Percentiles rank a stretch among this genome's conserved stretches.
Conservation (phyloP, 2,888 invertebrate species). For the Melipona beecheii region DNA sequence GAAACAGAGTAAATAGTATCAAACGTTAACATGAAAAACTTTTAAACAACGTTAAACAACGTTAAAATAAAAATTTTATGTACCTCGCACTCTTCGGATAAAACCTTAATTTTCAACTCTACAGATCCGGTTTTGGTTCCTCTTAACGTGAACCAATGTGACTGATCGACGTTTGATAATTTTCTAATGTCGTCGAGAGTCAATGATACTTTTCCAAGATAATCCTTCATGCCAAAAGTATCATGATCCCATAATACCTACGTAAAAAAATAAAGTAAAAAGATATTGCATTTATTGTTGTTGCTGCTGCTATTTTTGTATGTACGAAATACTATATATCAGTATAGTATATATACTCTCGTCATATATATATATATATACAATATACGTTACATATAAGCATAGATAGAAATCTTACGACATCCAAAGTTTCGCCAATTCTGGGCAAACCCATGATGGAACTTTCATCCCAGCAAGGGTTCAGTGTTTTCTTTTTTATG, state of each 20-base stretch:
- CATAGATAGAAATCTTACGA: constrained; percentile 78
- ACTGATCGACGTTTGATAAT: constrained; percentile 83
- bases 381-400: too few species aligned
- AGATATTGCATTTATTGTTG: background rate
- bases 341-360: too few species aligned
- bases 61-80: background rate
- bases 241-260: constrained; percentile 86
- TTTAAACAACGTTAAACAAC: too few species aligned
- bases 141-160: constrained; percentile 84
- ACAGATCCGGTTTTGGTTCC: constrained; percentile 84
- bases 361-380: too few species aligned
- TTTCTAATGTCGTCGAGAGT: constrained; percentile 84
- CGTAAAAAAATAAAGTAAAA: background rate
- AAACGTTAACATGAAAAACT: background rate
- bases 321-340: too few species aligned
- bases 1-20: background rate
- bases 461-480: constrained; percentile 86
- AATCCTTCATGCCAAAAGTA: constrained; percentile 85
- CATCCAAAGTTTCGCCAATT: constrained; percentile 83
- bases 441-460: constrained; percentile 85
- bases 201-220: constrained; percentile 85
- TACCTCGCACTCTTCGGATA: constrained; percentile 82
- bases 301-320: too few species aligned
- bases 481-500: constrained; percentile 85
- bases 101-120: constrained; percentile 83